phyloP scores from a whole-genome alignment of 1,140 invertebrate genomes.

The Drosophila hydei region DNA sequence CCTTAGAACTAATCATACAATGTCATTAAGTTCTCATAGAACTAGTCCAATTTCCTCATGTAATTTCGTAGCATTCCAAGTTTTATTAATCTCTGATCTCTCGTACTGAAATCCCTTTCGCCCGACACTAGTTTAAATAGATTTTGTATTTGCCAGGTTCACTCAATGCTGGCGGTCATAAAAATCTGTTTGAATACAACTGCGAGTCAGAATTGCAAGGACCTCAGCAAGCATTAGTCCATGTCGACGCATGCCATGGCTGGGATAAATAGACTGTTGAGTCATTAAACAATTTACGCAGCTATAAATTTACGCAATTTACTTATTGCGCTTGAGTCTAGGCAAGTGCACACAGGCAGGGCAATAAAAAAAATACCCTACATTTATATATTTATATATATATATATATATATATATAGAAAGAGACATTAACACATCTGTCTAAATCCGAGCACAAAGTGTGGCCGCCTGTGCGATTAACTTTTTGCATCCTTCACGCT shows the following conservation, averaged over 20 bases:
- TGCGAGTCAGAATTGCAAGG: background rate
- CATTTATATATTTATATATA: background rate
- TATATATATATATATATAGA: no score
- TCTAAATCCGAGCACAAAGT: slow-evolving; percentile 63
- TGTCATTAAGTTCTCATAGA: no score
- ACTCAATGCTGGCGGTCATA: slow-evolving; percentile 31
- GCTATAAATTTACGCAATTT: slow-evolving; percentile 83
- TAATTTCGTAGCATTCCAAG: no score
- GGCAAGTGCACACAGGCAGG: slow-evolving; percentile 45
- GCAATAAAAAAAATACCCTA: slow-evolving; percentile 75
- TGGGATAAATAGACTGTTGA: slow-evolving; percentile 78
- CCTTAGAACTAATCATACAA: no score
- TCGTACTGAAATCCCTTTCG: no score
- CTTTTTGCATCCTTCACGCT: slow-evolving; percentile 80
- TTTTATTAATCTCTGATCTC: no score
- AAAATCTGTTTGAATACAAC: slow-evolving; percentile 16
- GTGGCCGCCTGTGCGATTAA: slow-evolving; percentile 79
- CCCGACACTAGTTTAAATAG: background rate
- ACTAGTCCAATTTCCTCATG: no score
- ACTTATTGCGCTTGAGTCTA: slow-evolving; percentile 63
- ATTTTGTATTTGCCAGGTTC: slow-evolving; percentile 15
- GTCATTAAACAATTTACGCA: slow-evolving; percentile 83
- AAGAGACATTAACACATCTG: slow-evolving; percentile 79
- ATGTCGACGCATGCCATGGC: slow-evolving; percentile 58
- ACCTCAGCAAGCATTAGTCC: slow-evolving; percentile 55